Conservation (phyloP, 2,797 vertebrate species). For the Serranus cabrilla region DNA sequence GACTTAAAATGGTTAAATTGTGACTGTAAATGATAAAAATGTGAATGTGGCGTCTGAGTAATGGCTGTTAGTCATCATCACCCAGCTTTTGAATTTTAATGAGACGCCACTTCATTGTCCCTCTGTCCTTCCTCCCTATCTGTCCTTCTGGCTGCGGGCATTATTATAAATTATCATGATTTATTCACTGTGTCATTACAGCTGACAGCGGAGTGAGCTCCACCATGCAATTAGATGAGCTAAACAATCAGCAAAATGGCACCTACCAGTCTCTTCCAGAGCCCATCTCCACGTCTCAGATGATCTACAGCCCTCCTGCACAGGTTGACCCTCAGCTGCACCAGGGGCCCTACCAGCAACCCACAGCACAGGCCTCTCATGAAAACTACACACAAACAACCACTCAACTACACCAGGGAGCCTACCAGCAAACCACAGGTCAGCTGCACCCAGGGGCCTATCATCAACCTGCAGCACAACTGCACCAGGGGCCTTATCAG, state of each 20-base stretch:
- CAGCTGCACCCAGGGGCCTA: constrained; percentile 70
- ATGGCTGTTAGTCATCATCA: constrained; percentile 53
- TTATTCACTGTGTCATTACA: constrained; percentile 75
- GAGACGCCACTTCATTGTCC: constrained; percentile 31
- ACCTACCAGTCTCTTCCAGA: constrained; percentile 90
- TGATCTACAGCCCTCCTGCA: constrained; percentile 89
- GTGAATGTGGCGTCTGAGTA: constrained; percentile 20
- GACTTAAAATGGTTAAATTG: constrained; percentile 18
- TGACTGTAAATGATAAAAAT: constrained; percentile 58
- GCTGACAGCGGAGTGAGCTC: constrained; percentile 91
- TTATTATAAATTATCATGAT: constrained; percentile 40
- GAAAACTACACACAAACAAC: constrained; percentile 65
- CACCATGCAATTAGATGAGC: constrained; percentile 89
- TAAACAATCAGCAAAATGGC: constrained; percentile 91
- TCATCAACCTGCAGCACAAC: constrained; percentile 69
- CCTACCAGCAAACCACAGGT: constrained; percentile 68
- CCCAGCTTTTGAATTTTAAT: constrained; percentile 54
- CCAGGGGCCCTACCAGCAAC: constrained; percentile 74
- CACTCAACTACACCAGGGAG: constrained; percentile 72
- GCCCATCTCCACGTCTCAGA: constrained; percentile 82
- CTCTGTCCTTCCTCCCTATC: constrained; percentile 23
- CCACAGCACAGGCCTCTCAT: constrained; percentile 63
- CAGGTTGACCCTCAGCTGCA: constrained; percentile 72
- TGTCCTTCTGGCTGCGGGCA: constrained; percentile 43
- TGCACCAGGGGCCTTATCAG: constrained; percentile 74